Conservation (phyloP, 2,797 vertebrate species). For the Mus minutoides region DNA sequence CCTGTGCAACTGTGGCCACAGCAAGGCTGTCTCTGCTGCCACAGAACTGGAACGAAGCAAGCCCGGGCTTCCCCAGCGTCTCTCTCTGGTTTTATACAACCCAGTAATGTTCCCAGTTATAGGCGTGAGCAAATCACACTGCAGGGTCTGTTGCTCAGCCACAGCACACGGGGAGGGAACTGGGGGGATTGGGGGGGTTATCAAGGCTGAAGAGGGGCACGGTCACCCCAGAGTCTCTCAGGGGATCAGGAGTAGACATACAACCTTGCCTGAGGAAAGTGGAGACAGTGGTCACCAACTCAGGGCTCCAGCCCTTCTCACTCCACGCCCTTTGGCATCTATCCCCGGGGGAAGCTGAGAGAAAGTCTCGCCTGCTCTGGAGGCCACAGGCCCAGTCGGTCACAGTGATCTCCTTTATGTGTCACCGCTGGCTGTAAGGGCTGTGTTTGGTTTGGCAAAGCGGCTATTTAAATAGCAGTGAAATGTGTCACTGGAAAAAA, state of each 20-base stretch:
- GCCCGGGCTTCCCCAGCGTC: conserved; percentile 40
- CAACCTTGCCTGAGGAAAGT: background rate
- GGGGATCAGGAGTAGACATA: background rate
- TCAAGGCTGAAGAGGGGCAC: background rate
- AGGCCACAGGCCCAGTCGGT: conserved; percentile 67
- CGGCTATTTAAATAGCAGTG: conserved; percentile 84
- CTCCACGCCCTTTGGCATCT: conserved; percentile 17
- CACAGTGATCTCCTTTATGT: conserved; percentile 85
- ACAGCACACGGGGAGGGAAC: no score
- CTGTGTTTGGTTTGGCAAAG: conserved; percentile 88
- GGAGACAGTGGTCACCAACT: background rate
- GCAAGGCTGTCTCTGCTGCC: background rate
- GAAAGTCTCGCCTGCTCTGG: conserved; percentile 79
- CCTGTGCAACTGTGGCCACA: conserved; percentile 56
- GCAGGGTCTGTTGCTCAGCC: background rate
- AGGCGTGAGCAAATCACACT: conserved; percentile 38
- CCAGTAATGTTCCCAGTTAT: conserved; percentile 53
- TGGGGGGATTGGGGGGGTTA: background rate
- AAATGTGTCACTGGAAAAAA: conserved; percentile 84
- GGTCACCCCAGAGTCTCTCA: background rate
- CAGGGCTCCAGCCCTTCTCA: conserved; percentile 53
- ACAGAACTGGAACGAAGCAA: conserved; percentile 53
- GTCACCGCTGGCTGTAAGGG: conserved; percentile 83
- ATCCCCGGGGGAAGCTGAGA: conserved; percentile 75
- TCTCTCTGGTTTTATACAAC: conserved; percentile 67